These are phyloP conservation scores for Onthophagus sagittarius DNA, from an alignment of 2,888 invertebrate genomes.

Conservation along the genomic window DNA sequence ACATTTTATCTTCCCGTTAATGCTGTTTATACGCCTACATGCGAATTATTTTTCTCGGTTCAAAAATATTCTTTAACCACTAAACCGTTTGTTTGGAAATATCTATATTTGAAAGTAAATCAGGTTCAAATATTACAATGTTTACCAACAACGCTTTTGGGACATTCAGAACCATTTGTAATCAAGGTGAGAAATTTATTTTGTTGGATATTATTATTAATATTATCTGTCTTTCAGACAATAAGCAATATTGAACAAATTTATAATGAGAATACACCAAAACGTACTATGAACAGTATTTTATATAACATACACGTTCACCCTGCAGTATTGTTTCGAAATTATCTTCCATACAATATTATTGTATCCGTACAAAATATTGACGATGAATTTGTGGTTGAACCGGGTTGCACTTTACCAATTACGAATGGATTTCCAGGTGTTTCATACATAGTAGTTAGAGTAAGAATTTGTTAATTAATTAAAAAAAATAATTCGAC, in stretches of 20 bases:
- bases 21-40: slow-evolving; percentile 82
- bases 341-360: slow-evolving; percentile 85
- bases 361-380: slow-evolving; percentile 66
- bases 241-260: slow-evolving; percentile 81
- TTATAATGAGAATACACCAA: slow-evolving; percentile 74
- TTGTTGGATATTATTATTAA: not conserved
- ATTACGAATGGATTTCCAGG: slow-evolving; percentile 75
- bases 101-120: slow-evolving; percentile 64
- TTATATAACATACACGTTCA: slow-evolving; percentile 82
- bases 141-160: slow-evolving; percentile 56
- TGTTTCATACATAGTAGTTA: slow-evolving; percentile 66
- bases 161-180: slow-evolving; percentile 61
- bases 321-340: slow-evolving; percentile 85
- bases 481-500: not conserved
- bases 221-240: slow-evolving; percentile 52
- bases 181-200: slow-evolving; percentile 55
- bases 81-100: slow-evolving; percentile 75
- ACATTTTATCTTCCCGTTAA: slow-evolving; percentile 77
- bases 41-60: slow-evolving; percentile 87
- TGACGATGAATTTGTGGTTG: slow-evolving; percentile 58
- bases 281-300: slow-evolving; percentile 76
- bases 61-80: slow-evolving; percentile 72
- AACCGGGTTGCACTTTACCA: slow-evolving; percentile 71
- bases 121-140: slow-evolving; percentile 65
- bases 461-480: slow-evolving; percentile 52